These are phyloP conservation scores for Steatocranus sp. DNA, from an alignment of 2,797 vertebrate species.

Conservation along the genomic window DNA sequence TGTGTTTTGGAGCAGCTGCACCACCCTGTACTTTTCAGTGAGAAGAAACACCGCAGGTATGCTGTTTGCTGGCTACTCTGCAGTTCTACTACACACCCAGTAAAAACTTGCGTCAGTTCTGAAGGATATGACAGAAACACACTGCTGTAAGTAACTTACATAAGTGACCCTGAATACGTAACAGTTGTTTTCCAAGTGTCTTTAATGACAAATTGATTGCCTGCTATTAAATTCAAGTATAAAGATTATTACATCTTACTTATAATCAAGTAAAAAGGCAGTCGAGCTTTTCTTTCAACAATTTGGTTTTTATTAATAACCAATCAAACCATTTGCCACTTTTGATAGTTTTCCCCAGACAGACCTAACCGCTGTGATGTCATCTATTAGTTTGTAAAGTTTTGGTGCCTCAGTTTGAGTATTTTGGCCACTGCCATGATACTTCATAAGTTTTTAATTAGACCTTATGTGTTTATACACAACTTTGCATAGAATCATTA, in stretches of 20 bases:
- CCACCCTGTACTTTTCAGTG: slow-evolving; percentile 63
- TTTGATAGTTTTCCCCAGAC: not conserved
- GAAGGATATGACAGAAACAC: slow-evolving; percentile 4
- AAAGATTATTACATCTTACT: not conserved
- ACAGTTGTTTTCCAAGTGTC: not conserved
- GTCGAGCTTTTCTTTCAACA: not conserved
- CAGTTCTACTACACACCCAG: slow-evolving; percentile 28
- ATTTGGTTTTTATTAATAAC: not conserved
- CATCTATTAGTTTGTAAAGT: not conserved
- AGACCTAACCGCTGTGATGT: not conserved
- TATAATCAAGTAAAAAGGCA: not conserved
- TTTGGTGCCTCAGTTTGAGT: not conserved
- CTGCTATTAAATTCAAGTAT: slow-evolving; percentile 22
- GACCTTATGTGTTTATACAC: not conserved
- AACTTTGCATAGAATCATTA: not conserved
- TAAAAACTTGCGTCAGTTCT: slow-evolving; percentile 15
- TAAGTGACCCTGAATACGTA: not conserved
- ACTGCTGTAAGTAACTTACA: not conserved
- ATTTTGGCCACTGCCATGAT: not conserved
- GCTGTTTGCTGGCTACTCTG: slow-evolving; percentile 22
- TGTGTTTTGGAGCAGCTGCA: slow-evolving; percentile 55
- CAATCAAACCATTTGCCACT: not conserved
- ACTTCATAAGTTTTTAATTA: not conserved
- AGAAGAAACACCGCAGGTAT: slow-evolving; percentile 70
- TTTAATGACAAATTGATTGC: slow-evolving; percentile 30